Conservation (phyloP, 2,797 vertebrate species). For the Oryzias sinensis region DNA sequence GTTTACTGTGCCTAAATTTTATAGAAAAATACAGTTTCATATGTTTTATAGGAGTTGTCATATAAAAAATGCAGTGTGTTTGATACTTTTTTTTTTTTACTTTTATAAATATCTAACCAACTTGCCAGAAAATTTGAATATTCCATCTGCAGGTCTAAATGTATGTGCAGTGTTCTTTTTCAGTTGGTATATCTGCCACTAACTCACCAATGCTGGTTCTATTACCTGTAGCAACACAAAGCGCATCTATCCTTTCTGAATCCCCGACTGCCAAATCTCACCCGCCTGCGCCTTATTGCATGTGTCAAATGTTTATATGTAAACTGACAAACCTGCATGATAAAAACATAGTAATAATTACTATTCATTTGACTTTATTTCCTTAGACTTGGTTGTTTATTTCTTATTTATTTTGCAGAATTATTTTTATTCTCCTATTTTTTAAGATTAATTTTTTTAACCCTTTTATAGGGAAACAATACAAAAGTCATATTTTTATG, state of each 20-base stretch:
- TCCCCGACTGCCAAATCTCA: conserved; percentile 68
- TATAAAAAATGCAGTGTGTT: too few species aligned
- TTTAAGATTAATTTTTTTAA: conserved; percentile 6
- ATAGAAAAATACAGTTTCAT: too few species aligned
- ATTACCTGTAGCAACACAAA: conserved; percentile 62
- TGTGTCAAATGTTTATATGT: conserved; percentile 66
- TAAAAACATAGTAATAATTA: conserved; percentile 12
- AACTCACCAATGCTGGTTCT: conserved; percentile 51
- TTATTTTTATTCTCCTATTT: background rate
- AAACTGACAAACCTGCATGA: conserved; percentile 34
- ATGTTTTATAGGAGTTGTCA: too few species aligned
- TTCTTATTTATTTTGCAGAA: too few species aligned
- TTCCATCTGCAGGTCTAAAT: conserved; percentile 40
- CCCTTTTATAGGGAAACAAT: background rate
- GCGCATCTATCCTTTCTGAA: conserved; percentile 48
- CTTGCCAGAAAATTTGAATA: conserved; percentile 17
- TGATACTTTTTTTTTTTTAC: background rate
- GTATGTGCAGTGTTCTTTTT: conserved; percentile 56
- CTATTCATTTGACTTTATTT: background rate
- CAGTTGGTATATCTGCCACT: conserved; percentile 52
- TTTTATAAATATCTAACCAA: conserved; percentile 3
- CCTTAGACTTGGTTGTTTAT: background rate
- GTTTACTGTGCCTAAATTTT: too few species aligned
- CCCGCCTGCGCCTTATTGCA: conserved; percentile 49
- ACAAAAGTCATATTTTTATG: conserved; percentile 1